Evolutionary conservation across 1,140 invertebrate genomes (phyloP).

Genomic region (Asobara japonica): DNA sequence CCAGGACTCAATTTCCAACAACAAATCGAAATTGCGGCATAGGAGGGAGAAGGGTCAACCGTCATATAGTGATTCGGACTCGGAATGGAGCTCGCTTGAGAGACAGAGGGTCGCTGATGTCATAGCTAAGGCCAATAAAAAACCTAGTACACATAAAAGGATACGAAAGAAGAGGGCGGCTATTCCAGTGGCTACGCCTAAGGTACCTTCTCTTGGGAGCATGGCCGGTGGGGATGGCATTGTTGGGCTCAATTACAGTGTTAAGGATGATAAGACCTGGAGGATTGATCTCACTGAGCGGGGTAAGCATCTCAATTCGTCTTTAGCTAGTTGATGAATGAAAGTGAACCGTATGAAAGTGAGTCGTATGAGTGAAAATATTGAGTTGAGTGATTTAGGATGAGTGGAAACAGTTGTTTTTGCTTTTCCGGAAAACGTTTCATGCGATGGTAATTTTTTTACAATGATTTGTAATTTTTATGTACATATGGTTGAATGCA

Average conservation of each 20-base stretch:
- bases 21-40: slow-evolving; percentile 71
- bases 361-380: no score
- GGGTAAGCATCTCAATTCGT: no score
- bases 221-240: slow-evolving; percentile 59
- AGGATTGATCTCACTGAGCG: slow-evolving; percentile 56
- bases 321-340: no score
- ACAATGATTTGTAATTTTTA: no score
- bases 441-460: no score
- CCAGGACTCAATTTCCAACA: slow-evolving; percentile 72
- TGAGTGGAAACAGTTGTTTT: no score
- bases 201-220: slow-evolving; percentile 73
- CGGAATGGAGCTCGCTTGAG: slow-evolving; percentile 85
- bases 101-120: slow-evolving; percentile 74
- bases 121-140: slow-evolving; percentile 74
- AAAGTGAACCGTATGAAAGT: no score
- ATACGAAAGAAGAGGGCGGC: slow-evolving; percentile 79
- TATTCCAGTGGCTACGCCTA: slow-evolving; percentile 85
- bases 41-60: slow-evolving; percentile 73
- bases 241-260: slow-evolving; percentile 56
- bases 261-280: slow-evolving; percentile 64
- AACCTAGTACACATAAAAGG: slow-evolving; percentile 80
- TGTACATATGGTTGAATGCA: no score
- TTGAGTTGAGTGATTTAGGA: no score
- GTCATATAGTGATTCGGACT: slow-evolving; percentile 88
- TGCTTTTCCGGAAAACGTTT: no score